A percentile compares a stretch with the other conserved stretches of the same genome.
Evolutionary conservation across 2,797 vertebrate genomes (phyloP).

Genomic region (Semaprochilodus insignis): DNA sequence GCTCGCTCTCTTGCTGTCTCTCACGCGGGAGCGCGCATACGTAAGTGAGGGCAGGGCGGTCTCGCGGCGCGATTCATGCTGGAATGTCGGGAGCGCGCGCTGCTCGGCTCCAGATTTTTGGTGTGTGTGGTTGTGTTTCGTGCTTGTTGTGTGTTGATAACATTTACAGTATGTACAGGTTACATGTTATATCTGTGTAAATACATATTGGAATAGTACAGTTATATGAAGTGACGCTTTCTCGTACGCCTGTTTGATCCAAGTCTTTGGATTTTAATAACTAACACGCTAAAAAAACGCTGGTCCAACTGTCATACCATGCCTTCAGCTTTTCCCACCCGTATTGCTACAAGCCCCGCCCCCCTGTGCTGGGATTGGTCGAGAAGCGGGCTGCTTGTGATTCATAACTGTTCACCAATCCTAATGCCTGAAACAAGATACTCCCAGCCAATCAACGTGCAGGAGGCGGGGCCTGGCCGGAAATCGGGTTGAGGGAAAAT

Average conservation of each 20-base stretch:
- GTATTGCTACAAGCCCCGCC: not conserved
- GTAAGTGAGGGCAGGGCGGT: constrained; percentile 56
- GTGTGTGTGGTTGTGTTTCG: not conserved
- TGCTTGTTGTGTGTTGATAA: not conserved
- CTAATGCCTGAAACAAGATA: not conserved
- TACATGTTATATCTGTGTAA: no score
- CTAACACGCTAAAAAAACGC: not conserved
- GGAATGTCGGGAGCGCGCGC: constrained; percentile 60
- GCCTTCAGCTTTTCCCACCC: not conserved
- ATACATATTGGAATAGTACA: no score
- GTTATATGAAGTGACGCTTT: no score
- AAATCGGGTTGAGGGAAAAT: not conserved
- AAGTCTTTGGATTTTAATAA: no score
- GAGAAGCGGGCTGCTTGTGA: not conserved
- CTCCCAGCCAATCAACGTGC: not conserved
- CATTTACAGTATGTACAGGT: not conserved
- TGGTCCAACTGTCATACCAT: not conserved
- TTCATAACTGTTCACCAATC: not conserved
- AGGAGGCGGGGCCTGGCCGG: not conserved
- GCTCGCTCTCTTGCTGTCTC: not conserved
- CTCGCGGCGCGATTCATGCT: constrained; percentile 41
- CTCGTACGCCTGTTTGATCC: no score
- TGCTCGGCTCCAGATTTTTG: not conserved
- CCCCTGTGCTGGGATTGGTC: not conserved
- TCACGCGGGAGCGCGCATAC: constrained; percentile 52